Evolutionary conservation across 2,888 invertebrate species (phyloP).

Genomic region (Nemotelus nigrinus): DNA sequence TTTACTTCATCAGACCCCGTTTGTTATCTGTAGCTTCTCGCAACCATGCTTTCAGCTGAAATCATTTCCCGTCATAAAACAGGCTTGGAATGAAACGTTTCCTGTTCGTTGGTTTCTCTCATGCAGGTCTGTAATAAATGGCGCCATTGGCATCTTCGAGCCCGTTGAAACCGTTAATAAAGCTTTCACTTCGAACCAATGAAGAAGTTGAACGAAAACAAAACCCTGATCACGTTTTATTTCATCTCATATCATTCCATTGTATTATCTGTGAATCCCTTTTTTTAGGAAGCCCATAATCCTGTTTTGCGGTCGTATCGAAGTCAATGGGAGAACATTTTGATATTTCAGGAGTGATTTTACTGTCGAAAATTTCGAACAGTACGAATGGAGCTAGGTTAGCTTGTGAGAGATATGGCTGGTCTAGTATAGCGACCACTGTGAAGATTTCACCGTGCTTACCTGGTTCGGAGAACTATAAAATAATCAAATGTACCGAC

Average conservation of each 20-base stretch:
- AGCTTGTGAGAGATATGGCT: not conserved
- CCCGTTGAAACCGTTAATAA: not conserved
- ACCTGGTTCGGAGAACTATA: too few relatives aligned
- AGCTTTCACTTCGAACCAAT: not conserved
- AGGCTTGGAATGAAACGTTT: too few relatives aligned
- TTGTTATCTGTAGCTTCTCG: too few relatives aligned
- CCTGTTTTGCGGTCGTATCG: slow-evolving; percentile 43
- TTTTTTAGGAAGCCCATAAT: slow-evolving; percentile 19
- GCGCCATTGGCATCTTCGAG: not conserved
- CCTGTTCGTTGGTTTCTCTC: too few relatives aligned
- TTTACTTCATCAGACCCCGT: too few relatives aligned
- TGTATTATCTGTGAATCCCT: slow-evolving; percentile 42
- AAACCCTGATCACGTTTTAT: slow-evolving; percentile 43
- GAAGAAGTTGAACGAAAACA: not conserved
- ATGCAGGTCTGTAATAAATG: too few relatives aligned
- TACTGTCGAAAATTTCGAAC: not conserved
- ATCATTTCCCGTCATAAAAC: too few relatives aligned
- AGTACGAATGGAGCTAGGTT: too few relatives aligned
- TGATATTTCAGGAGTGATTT: slow-evolving; percentile 31
- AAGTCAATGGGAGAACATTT: slow-evolving; percentile 41
- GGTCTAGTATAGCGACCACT: not conserved
- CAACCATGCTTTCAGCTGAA: too few relatives aligned
- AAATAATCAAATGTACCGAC: too few relatives aligned
- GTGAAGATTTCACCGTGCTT: too few relatives aligned
- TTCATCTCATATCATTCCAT: slow-evolving; percentile 32